Evolutionary conservation across 2,888 invertebrate species (phyloP).

Genomic region (Tryphoninae sp.): DNA sequence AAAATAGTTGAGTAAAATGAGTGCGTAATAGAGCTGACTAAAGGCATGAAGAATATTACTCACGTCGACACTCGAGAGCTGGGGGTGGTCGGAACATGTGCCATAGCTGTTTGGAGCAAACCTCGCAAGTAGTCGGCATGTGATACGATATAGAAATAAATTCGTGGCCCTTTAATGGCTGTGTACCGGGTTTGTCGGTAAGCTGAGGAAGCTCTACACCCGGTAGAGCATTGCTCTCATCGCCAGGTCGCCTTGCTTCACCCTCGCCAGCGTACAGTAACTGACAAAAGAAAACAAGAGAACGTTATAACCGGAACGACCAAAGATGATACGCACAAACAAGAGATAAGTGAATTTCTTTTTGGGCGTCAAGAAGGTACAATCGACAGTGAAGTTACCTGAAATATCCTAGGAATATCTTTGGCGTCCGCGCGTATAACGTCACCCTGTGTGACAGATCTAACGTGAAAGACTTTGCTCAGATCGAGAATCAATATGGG

Average conservation of each 20-base stretch:
- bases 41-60: conserved; percentile 77
- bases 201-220: conserved; percentile 83
- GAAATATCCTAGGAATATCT: conserved; percentile 99
- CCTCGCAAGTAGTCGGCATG: conserved; percentile 99
- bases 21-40: background rate
- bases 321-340: background rate
- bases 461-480: conserved; percentile 99
- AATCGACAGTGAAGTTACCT: conserved; percentile 80
- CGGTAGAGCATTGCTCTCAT: conserved; percentile 82
- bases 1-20: background rate
- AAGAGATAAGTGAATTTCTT: background rate
- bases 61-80: conserved; percentile 97
- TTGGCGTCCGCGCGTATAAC: conserved; percentile 99
- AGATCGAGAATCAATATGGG: conserved; percentile 97
- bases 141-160: conserved; percentile 98
- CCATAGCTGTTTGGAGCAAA: conserved; percentile 98
- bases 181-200: conserved; percentile 85
- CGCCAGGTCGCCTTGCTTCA: conserved; percentile 91
- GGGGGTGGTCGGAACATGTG: conserved; percentile 99
- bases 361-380: background rate
- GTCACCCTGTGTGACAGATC: conserved; percentile 99
- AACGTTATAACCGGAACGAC: background rate
- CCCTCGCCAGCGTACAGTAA: conserved; percentile 98
- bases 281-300: conserved; percentile 79
- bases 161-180: conserved; percentile 96